phyloP scores from a whole-genome alignment of 2,888 invertebrate genomes.

The Prenolepis imparis region DNA sequence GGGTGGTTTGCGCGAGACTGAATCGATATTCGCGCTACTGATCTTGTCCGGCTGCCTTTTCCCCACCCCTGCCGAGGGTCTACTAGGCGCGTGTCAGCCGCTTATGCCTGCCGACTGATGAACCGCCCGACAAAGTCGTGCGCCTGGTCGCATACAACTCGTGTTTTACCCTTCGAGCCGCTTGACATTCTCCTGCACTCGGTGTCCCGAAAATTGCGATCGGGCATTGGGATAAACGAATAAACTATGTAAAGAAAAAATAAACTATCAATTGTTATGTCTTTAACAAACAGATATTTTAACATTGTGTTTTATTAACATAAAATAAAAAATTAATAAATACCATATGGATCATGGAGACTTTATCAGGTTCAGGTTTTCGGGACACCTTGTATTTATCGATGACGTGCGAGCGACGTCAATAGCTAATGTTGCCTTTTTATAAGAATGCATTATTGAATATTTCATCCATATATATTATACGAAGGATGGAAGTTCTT shows the following conservation, averaged over 20 bases:
- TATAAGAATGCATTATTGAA: conserved; percentile 13
- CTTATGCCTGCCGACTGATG: conserved; percentile 59
- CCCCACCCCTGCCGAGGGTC: conserved; percentile 56
- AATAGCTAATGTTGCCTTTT: conserved; percentile 24
- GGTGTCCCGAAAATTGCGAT: background rate
- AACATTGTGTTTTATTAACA: background rate
- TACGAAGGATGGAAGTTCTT: background rate
- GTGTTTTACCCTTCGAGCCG: background rate
- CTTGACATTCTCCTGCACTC: background rate
- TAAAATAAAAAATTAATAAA: background rate
- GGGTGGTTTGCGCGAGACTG: conserved; percentile 83
- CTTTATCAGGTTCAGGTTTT: background rate
- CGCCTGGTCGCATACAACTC: conserved; percentile 58
- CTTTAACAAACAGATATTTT: background rate
- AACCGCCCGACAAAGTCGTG: conserved; percentile 51
- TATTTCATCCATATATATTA: background rate
- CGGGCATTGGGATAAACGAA: background rate
- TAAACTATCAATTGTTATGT: background rate
- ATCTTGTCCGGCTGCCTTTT: conserved; percentile 77
- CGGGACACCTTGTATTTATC: conserved; percentile 11
- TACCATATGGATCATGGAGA: background rate
- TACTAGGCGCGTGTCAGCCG: conserved; percentile 65
- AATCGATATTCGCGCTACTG: conserved; percentile 80
- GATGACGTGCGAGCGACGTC: conserved; percentile 33
- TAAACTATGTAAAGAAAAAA: background rate